phyloP scores from a whole-genome alignment of 2,797 vertebrate species.

The Aselliscus stoliczkanus region DNA sequence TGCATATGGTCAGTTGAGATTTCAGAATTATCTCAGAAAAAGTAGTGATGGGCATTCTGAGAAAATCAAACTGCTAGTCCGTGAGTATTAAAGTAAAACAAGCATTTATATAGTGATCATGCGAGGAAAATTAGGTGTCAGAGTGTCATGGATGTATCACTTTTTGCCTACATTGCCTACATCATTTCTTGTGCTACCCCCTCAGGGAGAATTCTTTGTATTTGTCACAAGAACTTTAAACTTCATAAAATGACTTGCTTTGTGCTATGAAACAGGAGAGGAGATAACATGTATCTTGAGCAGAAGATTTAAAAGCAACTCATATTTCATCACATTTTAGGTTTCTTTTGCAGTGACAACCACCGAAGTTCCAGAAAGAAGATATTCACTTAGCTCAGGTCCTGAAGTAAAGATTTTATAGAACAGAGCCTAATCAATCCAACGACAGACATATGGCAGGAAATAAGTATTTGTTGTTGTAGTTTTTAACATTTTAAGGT shows the following conservation, averaged over 20 bases:
- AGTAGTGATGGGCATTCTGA: neutral
- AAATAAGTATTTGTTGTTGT: neutral
- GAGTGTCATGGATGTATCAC: neutral
- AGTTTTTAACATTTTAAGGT: neutral
- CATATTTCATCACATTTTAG: neutral
- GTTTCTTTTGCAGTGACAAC: neutral
- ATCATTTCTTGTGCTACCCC: too few species aligned
- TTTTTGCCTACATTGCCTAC: neutral
- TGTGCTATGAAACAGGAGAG: neutral
- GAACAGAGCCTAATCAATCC: neutral
- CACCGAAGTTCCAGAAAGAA: neutral
- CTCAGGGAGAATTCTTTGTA: neutral
- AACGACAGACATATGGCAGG: neutral
- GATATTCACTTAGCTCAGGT: neutral
- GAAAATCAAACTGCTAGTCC: neutral
- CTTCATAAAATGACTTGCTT: neutral
- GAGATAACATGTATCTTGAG: neutral
- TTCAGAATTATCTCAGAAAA: neutral
- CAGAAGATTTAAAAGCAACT: neutral
- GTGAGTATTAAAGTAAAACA: neutral
- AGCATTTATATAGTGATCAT: neutral
- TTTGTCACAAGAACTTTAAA: neutral
- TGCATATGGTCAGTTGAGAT: neutral
- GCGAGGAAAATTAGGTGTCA: neutral
- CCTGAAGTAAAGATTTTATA: neutral